Base-by-base conservation (phyloP, 2,888 invertebrate species). In the Nemapogon koenigi region DNA sequence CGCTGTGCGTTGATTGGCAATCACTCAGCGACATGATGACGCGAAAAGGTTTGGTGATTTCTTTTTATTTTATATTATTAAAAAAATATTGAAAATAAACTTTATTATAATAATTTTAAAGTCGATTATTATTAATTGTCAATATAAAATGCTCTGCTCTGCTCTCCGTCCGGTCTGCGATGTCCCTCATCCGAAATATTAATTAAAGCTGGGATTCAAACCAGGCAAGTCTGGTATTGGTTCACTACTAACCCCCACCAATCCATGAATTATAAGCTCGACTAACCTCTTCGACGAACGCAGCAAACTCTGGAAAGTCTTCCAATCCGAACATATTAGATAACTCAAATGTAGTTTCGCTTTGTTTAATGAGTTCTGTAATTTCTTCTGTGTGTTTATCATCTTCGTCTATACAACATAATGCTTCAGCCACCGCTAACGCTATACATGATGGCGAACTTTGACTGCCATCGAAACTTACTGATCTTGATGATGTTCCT, bases 361-460 rank as follows among this genome's bases (percentile, higher is more conserved):
- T 78, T 47, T 82, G 79, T 7, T 73, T 66, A 10, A 89, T 59
- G 26, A 91, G 81, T 26, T 81, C 67, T 8, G 85, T 81, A 33
- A 91, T 86, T 53, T 90, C 87, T 43, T 85, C 84, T 0, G 90
- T 90, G 50, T 90, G 90, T 49, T 89, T 89, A 53, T 90, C 85
- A 42, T 89, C 88, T 50, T 90, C 90, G 55, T 91, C 90, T 35
- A 91, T 84, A 15, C 85, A 87, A 53, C 91, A 91, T 10, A 91
- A 73, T 1, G 89, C 87, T 62, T 92, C 91, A 1, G 89, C 88
- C 4, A 90, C 63, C 0, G 88, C 86, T n/a, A 86, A 79, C 1
- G 89, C 88, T 32, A 86, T 80, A 0, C 82, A 79, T 0, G 83
- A 78, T 1, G 80, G 54, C 0, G 55, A 50, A 42, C 75, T 76